phyloP scores from a whole-genome alignment of 2,888 invertebrate species.

The Noctua janthina region DNA sequence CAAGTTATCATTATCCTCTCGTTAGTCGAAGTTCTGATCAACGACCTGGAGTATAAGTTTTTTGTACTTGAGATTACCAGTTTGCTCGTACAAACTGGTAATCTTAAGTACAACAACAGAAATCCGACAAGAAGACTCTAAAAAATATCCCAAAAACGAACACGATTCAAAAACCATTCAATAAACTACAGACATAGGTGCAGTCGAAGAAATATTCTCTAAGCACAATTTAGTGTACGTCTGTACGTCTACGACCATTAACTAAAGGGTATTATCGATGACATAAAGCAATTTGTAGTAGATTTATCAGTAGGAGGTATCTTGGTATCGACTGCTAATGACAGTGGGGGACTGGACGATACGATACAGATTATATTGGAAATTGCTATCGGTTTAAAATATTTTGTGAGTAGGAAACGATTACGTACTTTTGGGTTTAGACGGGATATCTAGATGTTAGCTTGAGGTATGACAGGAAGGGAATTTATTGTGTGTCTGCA shows the following conservation, averaged over 20 bases:
- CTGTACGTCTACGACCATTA: slow-evolving; percentile 59
- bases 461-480: not conserved
- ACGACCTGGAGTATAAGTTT: not conserved
- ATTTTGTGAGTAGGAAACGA: slow-evolving; percentile 48
- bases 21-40: not conserved
- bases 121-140: not conserved
- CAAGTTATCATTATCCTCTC: not conserved
- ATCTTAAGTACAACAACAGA: slow-evolving; percentile 20
- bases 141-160: slow-evolving; percentile 28
- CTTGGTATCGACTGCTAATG: slow-evolving; percentile 71
- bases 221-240: slow-evolving; percentile 55
- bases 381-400: slow-evolving; percentile 65
- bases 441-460: not conserved
- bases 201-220: slow-evolving; percentile 47
- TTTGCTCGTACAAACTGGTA: not conserved
- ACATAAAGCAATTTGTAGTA: slow-evolving; percentile 75
- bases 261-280: slow-evolving; percentile 71
- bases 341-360: slow-evolving; percentile 68
- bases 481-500: not conserved
- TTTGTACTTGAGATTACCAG: too few relatives aligned
- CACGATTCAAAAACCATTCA: slow-evolving; percentile 2
- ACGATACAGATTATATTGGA: slow-evolving; percentile 67
- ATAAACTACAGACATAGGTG: slow-evolving; percentile 13
- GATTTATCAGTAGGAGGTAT: slow-evolving; percentile 70
- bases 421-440: slow-evolving; percentile 19